phyloP scores from a whole-genome alignment of 2,797 vertebrate genomes.

The Enteromius unitaeniatus region DNA sequence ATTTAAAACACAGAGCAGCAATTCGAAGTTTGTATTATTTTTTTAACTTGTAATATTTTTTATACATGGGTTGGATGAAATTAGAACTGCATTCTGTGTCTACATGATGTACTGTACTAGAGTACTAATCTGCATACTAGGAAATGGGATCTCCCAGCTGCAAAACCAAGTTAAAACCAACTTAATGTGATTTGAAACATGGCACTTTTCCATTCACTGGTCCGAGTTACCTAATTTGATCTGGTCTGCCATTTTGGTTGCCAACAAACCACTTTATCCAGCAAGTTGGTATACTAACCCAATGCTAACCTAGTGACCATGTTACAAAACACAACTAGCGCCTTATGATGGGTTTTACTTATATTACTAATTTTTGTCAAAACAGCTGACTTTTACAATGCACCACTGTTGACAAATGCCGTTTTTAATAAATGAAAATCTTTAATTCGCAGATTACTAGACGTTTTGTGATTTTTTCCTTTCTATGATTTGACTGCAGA shows the following conservation, averaged over 20 bases:
- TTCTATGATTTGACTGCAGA: constrained; percentile 73
- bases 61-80: background rate
- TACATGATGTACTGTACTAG: background rate
- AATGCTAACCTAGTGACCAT: constrained; percentile 3
- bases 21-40: background rate
- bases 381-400: background rate
- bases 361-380: background rate
- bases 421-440: background rate
- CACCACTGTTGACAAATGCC: background rate
- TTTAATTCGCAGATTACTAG: background rate
- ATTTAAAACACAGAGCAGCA: background rate
- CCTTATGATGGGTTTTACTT: constrained; percentile 1
- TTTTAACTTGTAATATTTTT: background rate
- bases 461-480: background rate
- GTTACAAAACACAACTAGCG: background rate
- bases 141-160: constrained; percentile 1
- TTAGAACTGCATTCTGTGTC: background rate
- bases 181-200: background rate
- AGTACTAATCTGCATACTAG: constrained; percentile 2
- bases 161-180: constrained; percentile 10
- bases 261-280: constrained; percentile 7
- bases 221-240: background rate
- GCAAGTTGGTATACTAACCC: background rate
- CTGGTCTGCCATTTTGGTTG: background rate
- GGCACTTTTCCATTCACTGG: background rate